These are phyloP conservation scores for Urocitellus parryii DNA, from an alignment of 2,113 vertebrate genomes.

Conservation along the genomic window DNA sequence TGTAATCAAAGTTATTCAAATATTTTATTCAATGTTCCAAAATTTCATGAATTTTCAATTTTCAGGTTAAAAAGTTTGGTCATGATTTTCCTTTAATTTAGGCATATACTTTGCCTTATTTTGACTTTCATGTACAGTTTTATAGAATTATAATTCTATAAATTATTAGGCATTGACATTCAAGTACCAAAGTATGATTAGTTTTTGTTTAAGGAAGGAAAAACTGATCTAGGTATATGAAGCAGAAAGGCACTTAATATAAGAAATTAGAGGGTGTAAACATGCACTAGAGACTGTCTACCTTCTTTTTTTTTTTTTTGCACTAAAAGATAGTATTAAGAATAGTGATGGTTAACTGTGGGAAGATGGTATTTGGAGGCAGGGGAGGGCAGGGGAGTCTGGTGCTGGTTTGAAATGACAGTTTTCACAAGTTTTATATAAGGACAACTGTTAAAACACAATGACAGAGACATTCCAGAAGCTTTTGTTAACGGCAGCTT, in stretches of 20 bases:
- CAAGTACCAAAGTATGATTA: neutral
- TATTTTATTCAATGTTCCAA: neutral
- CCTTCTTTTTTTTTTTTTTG: neutral
- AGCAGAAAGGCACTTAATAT: neutral
- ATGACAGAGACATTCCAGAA: neutral
- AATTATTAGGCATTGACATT: neutral
- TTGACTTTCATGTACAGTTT: neutral
- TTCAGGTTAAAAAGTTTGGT: neutral
- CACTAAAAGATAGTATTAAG: neutral
- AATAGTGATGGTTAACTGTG: neutral
- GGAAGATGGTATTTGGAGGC: neutral
- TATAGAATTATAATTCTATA: neutral
- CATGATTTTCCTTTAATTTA: neutral
- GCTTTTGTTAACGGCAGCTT: neutral
- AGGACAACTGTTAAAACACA: neutral
- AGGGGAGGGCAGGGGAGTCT: neutral
- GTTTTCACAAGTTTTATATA: neutral
- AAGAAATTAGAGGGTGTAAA: neutral
- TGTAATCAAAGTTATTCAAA: neutral
- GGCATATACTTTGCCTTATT: neutral
- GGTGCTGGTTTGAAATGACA: neutral
- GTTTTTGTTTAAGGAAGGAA: conserved; percentile 24
- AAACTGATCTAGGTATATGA: neutral
- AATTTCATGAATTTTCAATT: neutral
- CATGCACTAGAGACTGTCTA: neutral